Evolutionary conservation across 2,113 vertebrate species (phyloP), one percentile per base, ranked within the genome.

Genomic region (Chaenocephalus aceratus): DNA sequence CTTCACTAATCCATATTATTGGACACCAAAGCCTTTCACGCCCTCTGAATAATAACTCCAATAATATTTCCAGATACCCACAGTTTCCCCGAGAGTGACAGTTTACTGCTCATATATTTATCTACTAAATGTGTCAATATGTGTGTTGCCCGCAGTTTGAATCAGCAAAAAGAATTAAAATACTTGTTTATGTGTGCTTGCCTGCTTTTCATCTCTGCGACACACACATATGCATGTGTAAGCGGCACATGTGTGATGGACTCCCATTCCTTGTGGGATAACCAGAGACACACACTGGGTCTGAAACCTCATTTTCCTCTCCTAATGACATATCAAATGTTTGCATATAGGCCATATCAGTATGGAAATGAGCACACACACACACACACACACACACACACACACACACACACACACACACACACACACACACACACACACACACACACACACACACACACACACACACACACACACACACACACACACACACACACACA

Each of bases 301-400:
- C 83, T 83, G 82, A 89, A 92, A 91, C 86, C 89, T 93, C 83
- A 92, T 93, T 93, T 92, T 93, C 86, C 69, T 86, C 86, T 86
- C 78, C 88, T 92, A 94, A 92, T 89, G 83, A 91, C 91, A 92
- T 91, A 92, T 93, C 90, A 88, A 88, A 90, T 92, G 88, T 94
- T 94, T 93, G 91, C 90, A 92, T 88, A 89, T 79, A 89, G 88
- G 86, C 88, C 79, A 88, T 90, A 90, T 92, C 90, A 91, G 85
- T 92, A 92, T 94, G 92, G 88, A 94, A 94, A 93, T 88, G 87
- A 89, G 64, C 18, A 3, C 23, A 70, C 77, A n/a, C 76, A 72
- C 84, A 85, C 80, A 82, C 70, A 80, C n/a, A 77, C 72, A 79
- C 73, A 80, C 74, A 74, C 21, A 21, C 21, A 21, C 21, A 21